Evolutionary conservation across 2,797 vertebrate species (phyloP).

Genomic region (Gymnoscopelus microlampas): DNA sequence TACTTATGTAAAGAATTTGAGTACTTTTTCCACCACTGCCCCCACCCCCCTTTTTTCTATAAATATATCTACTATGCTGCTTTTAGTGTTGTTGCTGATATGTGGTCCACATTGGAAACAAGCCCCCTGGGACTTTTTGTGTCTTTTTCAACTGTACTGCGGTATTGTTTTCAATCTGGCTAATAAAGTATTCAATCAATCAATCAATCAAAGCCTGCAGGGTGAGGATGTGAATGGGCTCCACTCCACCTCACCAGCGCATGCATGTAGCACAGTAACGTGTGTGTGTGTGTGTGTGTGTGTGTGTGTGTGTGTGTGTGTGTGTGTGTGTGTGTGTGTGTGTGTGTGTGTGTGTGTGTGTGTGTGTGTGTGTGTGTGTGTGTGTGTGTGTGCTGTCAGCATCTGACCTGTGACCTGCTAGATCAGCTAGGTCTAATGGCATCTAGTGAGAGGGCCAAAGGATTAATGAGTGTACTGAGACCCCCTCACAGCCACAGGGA

Average conservation of each 20-base stretch:
- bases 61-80: too few relatives aligned
- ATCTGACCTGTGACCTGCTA: constrained; percentile 40
- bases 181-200: too few relatives aligned
- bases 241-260: constrained; percentile 27
- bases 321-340: not conserved
- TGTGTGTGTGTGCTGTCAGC: constrained; percentile 15
- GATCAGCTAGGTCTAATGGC: constrained; percentile 21
- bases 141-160: too few relatives aligned
- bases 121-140: too few relatives aligned
- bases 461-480: constrained; percentile 61
- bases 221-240: constrained; percentile 1
- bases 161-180: too few relatives aligned
- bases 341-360: not conserved
- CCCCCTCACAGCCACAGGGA: constrained; percentile 46
- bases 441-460: constrained; percentile 37
- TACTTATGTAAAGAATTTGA: too few relatives aligned
- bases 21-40: too few relatives aligned
- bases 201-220: constrained; percentile 15
- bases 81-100: too few relatives aligned
- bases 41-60: too few relatives aligned
- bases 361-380: not conserved
- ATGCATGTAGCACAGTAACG: constrained; percentile 17
- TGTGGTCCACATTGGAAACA: too few relatives aligned
- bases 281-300: constrained; percentile 17
- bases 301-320: constrained; percentile 6